These are phyloP conservation scores for Hemibagrus guttatus DNA, from an alignment of 2,797 vertebrate species.

Conservation along the genomic window DNA sequence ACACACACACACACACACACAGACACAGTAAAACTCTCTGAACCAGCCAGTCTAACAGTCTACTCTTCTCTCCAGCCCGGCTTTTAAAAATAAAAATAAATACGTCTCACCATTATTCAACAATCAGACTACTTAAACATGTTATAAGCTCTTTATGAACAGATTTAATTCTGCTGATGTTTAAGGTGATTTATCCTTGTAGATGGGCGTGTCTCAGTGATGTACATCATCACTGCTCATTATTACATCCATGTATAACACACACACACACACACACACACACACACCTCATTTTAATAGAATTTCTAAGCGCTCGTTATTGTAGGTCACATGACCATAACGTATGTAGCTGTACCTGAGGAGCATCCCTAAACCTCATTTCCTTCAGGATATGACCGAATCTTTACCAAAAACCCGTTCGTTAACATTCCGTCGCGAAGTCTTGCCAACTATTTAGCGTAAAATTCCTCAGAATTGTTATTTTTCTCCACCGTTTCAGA, in stretches of 20 bases:
- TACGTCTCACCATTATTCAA: neutral
- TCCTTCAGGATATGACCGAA: too few species aligned
- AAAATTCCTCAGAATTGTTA: neutral
- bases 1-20: constrained; percentile 32
- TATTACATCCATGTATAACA: neutral
- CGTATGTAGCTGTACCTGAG: neutral
- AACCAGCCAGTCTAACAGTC: neutral
- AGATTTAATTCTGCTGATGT: neutral
- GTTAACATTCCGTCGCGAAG: neutral
- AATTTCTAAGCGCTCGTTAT: neutral
- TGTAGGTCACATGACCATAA: constrained; percentile 12
- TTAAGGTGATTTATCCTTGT: neutral
- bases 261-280: neutral
- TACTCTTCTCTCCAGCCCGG: too few species aligned
- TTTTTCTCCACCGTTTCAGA: neutral
- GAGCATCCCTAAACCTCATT: too few species aligned
- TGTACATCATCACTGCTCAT: neutral
- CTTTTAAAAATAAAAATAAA: neutral
- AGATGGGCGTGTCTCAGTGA: neutral
- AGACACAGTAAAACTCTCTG: neutral
- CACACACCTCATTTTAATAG: neutral
- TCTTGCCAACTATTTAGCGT: neutral
- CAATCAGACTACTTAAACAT: neutral
- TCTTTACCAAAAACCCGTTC: neutral
- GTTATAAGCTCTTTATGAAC: neutral